Base-by-base conservation (phyloP, 1,140 invertebrate species). In the Thaumatotibia leucotreta region DNA sequence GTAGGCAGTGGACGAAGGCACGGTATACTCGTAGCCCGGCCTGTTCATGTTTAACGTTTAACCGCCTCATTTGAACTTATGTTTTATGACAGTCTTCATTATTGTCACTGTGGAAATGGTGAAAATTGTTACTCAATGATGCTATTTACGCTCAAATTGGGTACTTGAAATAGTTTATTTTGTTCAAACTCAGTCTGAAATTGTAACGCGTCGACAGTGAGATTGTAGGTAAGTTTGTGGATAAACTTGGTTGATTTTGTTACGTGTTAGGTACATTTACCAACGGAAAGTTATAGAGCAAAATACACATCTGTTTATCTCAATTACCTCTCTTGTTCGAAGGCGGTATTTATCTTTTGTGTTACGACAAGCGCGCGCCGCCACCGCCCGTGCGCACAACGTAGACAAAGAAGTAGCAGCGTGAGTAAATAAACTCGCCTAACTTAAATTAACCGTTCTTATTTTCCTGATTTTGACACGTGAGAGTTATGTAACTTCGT, bases 41-140 rank as follows among this genome's bases (percentile, higher is more conserved):
- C 88, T 87, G 88, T 89, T 90, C 88, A 90, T 90, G 77, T 89
- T 90, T 74, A 83, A 75, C 78, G 77, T 74, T 83, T 76, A 77
- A 77, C 79, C 80, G 83, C 78, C 80, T 84, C 88, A 88, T 90
- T 88, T 83, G 85, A 82, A 77, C 69, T 81, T 82, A 84, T 79
- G 80, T 81, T 70, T 68, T 69, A 75, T 62, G 69, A 71, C 65
- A 58, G 68, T 69, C 68, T 72, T 74, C 79, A 80, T 77, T 61
- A 76, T 81, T 32, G 72, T 63, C 5, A 29, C 58, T 73, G 74
- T 75, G 71, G 39, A 70, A 63, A 62, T 67, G 61, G 17, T 61
- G 63, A 67, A 45, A 65, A 65, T n/a, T n/a, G n/a, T 31, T 24
- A 20, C 66, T 32, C 66, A 71, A 77, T 73, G 76, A 83, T 81